Evolutionary conservation across 2,113 vertebrate species (phyloP).

Genomic region (Hippocampus guttulatus): DNA sequence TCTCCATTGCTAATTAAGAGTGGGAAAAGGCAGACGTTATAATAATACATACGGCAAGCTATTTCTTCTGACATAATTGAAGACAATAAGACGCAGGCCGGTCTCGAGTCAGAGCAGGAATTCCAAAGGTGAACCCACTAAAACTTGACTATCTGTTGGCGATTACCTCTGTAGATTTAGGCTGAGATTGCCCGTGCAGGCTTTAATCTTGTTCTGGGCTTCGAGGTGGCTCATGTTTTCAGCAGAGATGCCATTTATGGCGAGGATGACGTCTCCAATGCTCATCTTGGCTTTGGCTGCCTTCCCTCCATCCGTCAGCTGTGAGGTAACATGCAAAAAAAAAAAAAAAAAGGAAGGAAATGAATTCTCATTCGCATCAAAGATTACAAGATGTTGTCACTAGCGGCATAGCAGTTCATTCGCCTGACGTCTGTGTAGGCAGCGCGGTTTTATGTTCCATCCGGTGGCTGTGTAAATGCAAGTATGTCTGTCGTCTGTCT

Average conservation of each 20-base stretch:
- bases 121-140: not conserved
- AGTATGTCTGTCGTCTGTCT: not conserved
- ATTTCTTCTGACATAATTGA: not conserved
- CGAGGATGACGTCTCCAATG: conserved; percentile 88
- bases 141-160: not conserved
- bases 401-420: too few species aligned
- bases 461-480: not conserved
- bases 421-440: too few species aligned
- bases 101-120: not conserved
- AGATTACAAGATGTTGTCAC: not conserved
- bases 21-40: not conserved
- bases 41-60: not conserved
- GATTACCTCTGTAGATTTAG: conserved; percentile 90
- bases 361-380: not conserved
- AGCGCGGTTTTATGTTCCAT: too few species aligned
- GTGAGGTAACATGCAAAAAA: conserved; percentile 52
- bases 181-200: conserved; percentile 80
- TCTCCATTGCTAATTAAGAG: conserved; percentile 16
- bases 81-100: not conserved
- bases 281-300: conserved; percentile 83
- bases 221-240: conserved; percentile 93
- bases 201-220: conserved; percentile 98
- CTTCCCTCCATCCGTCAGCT: conserved; percentile 93
- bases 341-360: not conserved
- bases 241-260: conserved; percentile 87